Evolutionary conservation across 2,888 invertebrate species (phyloP).

Genomic region (Mimachlamys varia): DNA sequence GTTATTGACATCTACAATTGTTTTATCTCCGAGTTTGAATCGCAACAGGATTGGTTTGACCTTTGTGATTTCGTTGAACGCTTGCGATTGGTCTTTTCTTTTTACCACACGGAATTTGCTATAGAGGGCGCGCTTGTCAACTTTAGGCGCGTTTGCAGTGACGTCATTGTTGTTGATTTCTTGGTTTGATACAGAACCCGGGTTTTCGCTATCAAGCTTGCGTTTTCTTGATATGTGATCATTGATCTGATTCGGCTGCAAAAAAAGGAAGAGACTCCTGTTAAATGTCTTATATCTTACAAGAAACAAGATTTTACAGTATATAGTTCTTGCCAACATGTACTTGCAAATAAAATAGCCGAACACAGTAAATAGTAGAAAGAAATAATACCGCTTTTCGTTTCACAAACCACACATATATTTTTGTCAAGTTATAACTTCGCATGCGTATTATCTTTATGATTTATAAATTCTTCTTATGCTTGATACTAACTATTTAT

Average conservation of each 20-base stretch:
- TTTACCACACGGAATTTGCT: not conserved
- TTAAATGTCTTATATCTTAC: not conserved
- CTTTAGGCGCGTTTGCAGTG: not conserved
- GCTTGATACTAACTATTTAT: not conserved
- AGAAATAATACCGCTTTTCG: no score
- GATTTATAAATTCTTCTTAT: not conserved
- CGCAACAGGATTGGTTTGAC: not conserved
- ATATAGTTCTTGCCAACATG: not conserved
- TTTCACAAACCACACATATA: no score
- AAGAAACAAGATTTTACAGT: no score
- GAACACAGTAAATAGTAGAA: not conserved
- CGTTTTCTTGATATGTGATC: not conserved
- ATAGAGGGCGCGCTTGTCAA: constrained; percentile 17
- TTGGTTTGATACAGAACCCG: not conserved
- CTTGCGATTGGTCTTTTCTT: not conserved
- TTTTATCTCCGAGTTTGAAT: not conserved
- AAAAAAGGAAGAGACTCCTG: not conserved
- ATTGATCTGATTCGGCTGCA: not conserved
- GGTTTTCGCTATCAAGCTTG: not conserved
- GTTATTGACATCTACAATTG: not conserved
- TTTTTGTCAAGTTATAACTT: no score
- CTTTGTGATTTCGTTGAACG: not conserved
- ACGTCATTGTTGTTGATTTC: not conserved
- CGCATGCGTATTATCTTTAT: no score
- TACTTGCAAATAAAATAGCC: not conserved